These are phyloP conservation scores for Melanaphis sacchari DNA, from an alignment of 1,140 invertebrate genomes.

Conservation along the genomic window DNA sequence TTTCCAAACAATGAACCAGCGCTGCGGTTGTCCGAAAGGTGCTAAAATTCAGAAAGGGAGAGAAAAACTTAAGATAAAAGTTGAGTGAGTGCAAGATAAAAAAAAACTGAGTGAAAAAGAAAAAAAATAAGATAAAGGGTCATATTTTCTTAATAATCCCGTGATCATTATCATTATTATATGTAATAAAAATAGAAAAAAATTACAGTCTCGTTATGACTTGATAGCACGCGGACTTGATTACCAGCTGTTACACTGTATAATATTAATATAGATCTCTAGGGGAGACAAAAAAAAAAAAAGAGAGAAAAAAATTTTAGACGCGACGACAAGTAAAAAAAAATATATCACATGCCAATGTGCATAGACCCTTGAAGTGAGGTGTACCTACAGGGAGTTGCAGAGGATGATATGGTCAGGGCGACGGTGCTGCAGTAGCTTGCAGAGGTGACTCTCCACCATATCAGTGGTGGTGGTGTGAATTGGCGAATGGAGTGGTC, in stretches of 20 bases:
- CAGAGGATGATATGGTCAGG: neutral
- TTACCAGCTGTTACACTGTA: neutral
- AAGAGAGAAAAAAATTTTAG: neutral
- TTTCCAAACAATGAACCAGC: neutral
- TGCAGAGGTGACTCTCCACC: neutral
- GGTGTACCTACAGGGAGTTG: neutral
- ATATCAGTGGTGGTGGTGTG: neutral
- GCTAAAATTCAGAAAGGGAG: neutral
- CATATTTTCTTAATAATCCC: neutral
- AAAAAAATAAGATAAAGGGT: neutral
- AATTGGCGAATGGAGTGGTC: conserved; percentile 16
- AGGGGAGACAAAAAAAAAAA: neutral
- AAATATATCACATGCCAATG: neutral
- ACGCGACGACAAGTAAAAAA: neutral
- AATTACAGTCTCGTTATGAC: neutral
- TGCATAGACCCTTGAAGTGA: neutral
- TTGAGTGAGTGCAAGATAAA: neutral
- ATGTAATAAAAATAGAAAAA: neutral
- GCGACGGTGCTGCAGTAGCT: neutral
- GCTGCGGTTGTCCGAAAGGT: neutral
- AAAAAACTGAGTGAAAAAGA: neutral
- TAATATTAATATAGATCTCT: neutral
- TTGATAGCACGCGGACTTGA: neutral
- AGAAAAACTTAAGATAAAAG: neutral
- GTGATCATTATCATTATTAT: neutral